These are phyloP conservation scores for Phengaris alcon DNA, from an alignment of 2,888 invertebrate species.

Conservation along the genomic window DNA sequence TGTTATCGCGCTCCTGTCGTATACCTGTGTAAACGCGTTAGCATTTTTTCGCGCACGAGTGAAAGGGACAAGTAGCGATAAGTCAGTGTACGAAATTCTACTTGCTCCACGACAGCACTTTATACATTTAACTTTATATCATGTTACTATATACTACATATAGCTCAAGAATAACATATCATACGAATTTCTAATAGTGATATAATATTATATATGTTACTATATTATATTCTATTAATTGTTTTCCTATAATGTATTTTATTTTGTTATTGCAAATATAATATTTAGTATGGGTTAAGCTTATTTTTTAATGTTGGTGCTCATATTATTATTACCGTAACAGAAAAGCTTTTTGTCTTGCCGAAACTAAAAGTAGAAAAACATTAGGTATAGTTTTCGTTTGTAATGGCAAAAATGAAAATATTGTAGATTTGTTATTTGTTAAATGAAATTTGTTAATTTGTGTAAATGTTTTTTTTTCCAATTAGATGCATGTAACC, in stretches of 20 bases:
- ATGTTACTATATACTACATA: constrained; percentile 70
- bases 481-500: background rate
- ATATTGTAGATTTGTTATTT: too few relatives aligned
- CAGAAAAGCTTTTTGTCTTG: background rate
- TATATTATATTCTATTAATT: constrained; percentile 10
- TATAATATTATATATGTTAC: constrained; percentile 10
- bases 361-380: too few relatives aligned
- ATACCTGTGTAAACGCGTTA: too few relatives aligned
- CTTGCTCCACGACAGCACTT: too few relatives aligned
- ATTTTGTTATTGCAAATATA: background rate
- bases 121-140: constrained; percentile 35
- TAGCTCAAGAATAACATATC: constrained; percentile 75
- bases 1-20: too few relatives aligned
- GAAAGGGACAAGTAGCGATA: too few relatives aligned
- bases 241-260: background rate
- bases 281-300: background rate
- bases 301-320: constrained; percentile 1
- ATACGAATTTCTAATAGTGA: constrained; percentile 37
- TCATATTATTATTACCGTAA: background rate
- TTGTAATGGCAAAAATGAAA: too few relatives aligned
- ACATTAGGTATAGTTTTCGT: too few relatives aligned
- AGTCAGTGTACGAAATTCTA: too few relatives aligned
- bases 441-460: too few relatives aligned
- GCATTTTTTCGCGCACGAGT: too few relatives aligned
- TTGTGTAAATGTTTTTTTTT: too few relatives aligned